Evolutionary conservation across 2,888 invertebrate species (phyloP), one percentile per base, ranked within the genome.

Genomic region (Hypomecis punctinalis): DNA sequence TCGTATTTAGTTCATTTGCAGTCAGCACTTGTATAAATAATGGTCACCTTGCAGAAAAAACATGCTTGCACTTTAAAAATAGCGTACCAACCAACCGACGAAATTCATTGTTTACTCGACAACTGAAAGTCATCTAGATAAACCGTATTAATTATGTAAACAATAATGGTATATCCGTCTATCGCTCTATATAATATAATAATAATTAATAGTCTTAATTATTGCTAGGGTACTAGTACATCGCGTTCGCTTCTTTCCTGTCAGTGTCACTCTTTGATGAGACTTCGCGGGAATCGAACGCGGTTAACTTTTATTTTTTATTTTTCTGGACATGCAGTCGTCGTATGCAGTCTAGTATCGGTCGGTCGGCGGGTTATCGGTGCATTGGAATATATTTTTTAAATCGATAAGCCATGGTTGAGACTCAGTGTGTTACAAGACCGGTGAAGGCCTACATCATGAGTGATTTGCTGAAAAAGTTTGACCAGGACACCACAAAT

Each of bases 381-480:
- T 89, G 88, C 82, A 83, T 82, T 81, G 75, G 72, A 74, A 74
- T 76, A 73, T 76, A 79, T 75, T 73, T 79, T 78, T 69, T 73
- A 70, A 80, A 78, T 72, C 57, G 75, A 75, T 67, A 72, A 80
- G 75, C 43, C 60, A 91, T 93, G 91, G 90, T 87, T 69, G 86
- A 92, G 77, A 85, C 75, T 76, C 86, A 90, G 88, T 93, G 91
- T 68, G 85, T 77, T 68, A 86, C 86, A 66, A 73, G 88, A 69
- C 83, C 84, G 55, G 84, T 87, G 73, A 91, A 88, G 81, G 85
- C 88, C 69, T 90, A 86, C 89, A 91, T 91, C 80, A 92, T 92
- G 92, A 92, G 92, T 87, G 91, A 91, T 76, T 70, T 91, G 53
- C 79, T 91, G 78, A 90, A 89, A 77, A 91, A 86, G 71, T 86